A percentile compares a stretch with the other conserved stretches of the same genome.
Conservation (phyloP, 2,888 invertebrate species). For the Pilophorus perplexus region DNA sequence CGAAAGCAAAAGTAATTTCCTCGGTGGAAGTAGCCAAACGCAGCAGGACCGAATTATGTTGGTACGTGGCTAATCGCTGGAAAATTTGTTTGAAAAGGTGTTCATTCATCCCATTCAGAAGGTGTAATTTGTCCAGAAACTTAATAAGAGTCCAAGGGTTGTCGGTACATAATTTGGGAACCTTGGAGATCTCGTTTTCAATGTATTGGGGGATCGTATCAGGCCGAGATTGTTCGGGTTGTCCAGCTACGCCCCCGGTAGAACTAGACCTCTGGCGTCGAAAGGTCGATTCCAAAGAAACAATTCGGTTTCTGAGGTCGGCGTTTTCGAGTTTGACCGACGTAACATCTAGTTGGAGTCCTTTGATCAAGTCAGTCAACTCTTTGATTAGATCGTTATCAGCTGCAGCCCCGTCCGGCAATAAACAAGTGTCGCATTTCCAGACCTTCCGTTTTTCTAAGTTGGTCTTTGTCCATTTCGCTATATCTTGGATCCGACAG, state of each 20-base stretch:
- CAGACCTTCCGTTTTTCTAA: neutral
- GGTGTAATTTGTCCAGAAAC: constrained; percentile 11
- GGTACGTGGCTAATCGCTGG: constrained; percentile 3
- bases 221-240: too few relatives aligned
- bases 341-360: neutral
- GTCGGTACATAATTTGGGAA: neutral
- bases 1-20: neutral
- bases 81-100: constrained; percentile 14
- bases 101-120: constrained; percentile 11
- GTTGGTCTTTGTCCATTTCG: constrained; percentile 1
- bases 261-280: too few relatives aligned
- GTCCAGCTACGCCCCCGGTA: too few relatives aligned
- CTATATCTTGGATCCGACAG: neutral
- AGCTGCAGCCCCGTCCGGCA: neutral
- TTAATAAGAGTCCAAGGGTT: constrained; percentile 17
- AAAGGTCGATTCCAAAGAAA: neutral
- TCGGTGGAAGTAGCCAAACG: neutral
- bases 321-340: neutral
- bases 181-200: neutral
- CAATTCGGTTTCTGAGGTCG: neutral
- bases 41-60: constrained; percentile 15
- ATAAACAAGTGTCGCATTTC: constrained; percentile 2
- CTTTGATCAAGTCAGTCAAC: neutral
- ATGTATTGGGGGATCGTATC: constrained; percentile 6
- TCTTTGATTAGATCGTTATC: too few relatives aligned